These are phyloP conservation scores for Quiscalus mexicanus DNA, from an alignment of 2,113 vertebrate species.

Conservation along the genomic window DNA sequence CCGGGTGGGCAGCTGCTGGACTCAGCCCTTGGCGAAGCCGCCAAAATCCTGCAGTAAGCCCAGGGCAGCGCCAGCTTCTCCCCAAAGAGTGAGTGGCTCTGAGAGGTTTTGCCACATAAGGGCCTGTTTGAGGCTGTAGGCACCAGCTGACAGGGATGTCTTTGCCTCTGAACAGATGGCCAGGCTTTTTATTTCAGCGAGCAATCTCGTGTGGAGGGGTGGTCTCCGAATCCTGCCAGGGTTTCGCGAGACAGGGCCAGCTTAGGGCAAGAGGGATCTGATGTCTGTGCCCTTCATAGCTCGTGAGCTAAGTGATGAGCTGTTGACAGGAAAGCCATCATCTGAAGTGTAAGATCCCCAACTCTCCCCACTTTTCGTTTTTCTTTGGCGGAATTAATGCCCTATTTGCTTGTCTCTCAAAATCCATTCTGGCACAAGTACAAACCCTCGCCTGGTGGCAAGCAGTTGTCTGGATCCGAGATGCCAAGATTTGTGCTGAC, in stretches of 20 bases:
- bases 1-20: constrained; percentile 45
- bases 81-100: constrained; percentile 52
- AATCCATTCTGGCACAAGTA: constrained; percentile 75
- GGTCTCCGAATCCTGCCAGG: constrained; percentile 67
- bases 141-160: constrained; percentile 74
- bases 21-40: not conserved
- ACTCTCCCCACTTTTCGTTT: constrained; percentile 63
- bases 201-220: constrained; percentile 45
- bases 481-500: constrained; percentile 80
- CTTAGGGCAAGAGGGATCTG: constrained; percentile 74
- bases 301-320: constrained; percentile 71
- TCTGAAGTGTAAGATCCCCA: constrained; percentile 62
- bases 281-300: constrained; percentile 74
- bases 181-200: constrained; percentile 76
- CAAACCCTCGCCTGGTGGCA: constrained; percentile 69
- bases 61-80: constrained; percentile 29
- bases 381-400: constrained; percentile 68
- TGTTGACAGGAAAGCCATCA: constrained; percentile 72
- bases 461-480: constrained; percentile 75
- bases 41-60: constrained; percentile 24
- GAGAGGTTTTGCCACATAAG: constrained; percentile 79
- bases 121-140: constrained; percentile 66
- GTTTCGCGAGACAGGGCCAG: constrained; percentile 64
- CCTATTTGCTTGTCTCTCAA: constrained; percentile 76
- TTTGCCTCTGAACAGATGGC: constrained; percentile 85